Conservation (phyloP, 2,797 vertebrate genomes). For the Anolis apletophallus region DNA sequence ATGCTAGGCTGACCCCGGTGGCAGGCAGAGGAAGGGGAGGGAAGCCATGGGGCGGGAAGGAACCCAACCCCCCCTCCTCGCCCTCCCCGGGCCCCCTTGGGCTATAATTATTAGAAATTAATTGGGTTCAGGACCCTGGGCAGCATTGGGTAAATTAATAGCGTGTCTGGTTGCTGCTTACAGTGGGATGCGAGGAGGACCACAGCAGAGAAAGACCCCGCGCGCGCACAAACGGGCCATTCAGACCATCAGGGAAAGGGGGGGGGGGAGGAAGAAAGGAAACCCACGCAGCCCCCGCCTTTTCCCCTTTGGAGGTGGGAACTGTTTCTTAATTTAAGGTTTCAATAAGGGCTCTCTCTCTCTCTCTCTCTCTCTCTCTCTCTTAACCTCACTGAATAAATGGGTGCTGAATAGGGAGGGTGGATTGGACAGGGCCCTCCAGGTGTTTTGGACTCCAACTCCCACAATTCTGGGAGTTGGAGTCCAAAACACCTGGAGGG, state of each 20-base stretch:
- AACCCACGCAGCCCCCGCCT: too few relatives aligned
- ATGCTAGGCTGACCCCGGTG: constrained; percentile 86
- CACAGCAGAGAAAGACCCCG: constrained; percentile 75
- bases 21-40: constrained; percentile 78
- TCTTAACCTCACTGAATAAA: constrained; percentile 69
- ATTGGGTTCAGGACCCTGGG: constrained; percentile 91
- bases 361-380: constrained; percentile 44
- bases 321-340: background rate
- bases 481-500: too few relatives aligned
- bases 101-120: constrained; percentile 97
- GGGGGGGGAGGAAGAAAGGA: too few relatives aligned
- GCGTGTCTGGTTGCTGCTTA: constrained; percentile 85
- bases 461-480: too few relatives aligned
- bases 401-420: constrained; percentile 52
- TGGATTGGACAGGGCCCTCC: constrained; percentile 40
- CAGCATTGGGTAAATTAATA: constrained; percentile 86
- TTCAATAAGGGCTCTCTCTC: background rate
- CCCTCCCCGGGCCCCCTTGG: constrained; percentile 80
- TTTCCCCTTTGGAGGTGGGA: background rate
- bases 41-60: constrained; percentile 54
- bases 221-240: constrained; percentile 71
- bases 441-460: too few relatives aligned
- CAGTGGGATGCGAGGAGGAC: constrained; percentile 81
- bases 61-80: constrained; percentile 69
- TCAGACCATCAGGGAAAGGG: too few relatives aligned